These are phyloP conservation scores for Rhodophaea formosa DNA, from an alignment of 2,888 invertebrate species.

Conservation along the genomic window DNA sequence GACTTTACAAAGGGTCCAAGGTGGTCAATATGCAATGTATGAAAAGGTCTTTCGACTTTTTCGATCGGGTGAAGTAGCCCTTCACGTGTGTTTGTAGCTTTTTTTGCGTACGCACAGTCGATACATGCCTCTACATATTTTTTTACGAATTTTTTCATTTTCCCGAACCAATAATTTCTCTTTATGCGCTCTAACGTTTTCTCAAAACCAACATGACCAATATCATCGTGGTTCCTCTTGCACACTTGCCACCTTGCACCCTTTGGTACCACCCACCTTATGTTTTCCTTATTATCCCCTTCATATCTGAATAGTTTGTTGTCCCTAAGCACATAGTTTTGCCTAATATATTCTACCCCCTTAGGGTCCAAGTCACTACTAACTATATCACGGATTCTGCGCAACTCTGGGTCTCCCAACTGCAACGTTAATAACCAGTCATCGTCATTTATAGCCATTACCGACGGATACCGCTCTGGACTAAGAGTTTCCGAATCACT, in stretches of 20 bases:
- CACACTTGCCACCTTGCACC: constrained; percentile 37
- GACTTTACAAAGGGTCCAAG: too few species aligned
- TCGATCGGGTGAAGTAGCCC: constrained; percentile 48
- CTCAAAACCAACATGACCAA: constrained; percentile 27
- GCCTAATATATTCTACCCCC: constrained; percentile 18
- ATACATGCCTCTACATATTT: constrained; percentile 39
- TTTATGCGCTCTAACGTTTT: constrained; percentile 28
- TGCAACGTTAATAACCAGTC: constrained; percentile 26
- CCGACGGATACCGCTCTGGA: not conserved
- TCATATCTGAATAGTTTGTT: constrained; percentile 25
- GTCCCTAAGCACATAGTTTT: constrained; percentile 28
- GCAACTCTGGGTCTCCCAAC: constrained; percentile 24
- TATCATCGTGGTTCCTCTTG: constrained; percentile 44
- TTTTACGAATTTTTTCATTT: constrained; percentile 12
- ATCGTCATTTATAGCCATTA: constrained; percentile 23
- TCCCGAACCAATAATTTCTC: constrained; percentile 53
- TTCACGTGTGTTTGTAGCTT: constrained; percentile 35
- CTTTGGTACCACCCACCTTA: constrained; percentile 43
- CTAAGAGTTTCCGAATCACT: not conserved
- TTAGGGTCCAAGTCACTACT: constrained; percentile 21
- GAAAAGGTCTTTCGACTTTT: constrained; percentile 39
- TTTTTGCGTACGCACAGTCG: constrained; percentile 41
- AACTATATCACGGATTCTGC: constrained; percentile 24
- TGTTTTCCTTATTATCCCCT: constrained; percentile 21
- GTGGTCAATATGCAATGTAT: constrained; percentile 51